Base-by-base conservation (phyloP, 1,140 invertebrate genomes). In the Drosophila auraria region DNA sequence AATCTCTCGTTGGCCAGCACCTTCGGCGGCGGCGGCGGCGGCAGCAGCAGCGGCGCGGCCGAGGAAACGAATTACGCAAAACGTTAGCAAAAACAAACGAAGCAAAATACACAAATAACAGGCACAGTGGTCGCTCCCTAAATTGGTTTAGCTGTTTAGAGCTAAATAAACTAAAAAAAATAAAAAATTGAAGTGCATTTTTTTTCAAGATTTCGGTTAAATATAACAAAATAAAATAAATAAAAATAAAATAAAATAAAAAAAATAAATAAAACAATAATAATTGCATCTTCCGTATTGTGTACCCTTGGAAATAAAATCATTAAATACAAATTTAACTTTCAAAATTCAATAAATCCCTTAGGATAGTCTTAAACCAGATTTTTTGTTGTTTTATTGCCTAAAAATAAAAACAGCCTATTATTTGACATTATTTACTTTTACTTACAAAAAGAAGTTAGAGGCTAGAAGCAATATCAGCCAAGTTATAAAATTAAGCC, bases 1-100 rank as follows among this genome's bases (percentile, higher is more conserved):
- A 92, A 92, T 80, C 70, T 92, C 27, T 91, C 91, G 50, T 61
- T 92, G 53, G 91, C 91, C 36, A 83, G 87, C 65, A 92, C 91
- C 12, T 90, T 92, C 11, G 80, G 79, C 65, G 75, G 83, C 59
- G 30, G 83, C 59, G 30, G 30, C 33, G 33, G 33, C 6, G 80
- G 78, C 72, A 47, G 77, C 65, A 51, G 77, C 50, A 51, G 70
- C 71, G 27, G 71, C 70, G 66, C 77, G 33, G 25, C 71, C 38
- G 86, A 91, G 82, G 90, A 91, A 71, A 91, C 90, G 54, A 91
- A 91, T 80, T 91, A 91, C 76, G 80, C 86, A 90, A 91, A 91
- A 91, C 90, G 90, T 91, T 91, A 89, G 84, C 84, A 65, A 66
- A 69, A 50, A 65, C 53, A 75, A 71, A 77, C 63, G 53, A 53